Percentiles rank a stretch among this genome's conserved stretches.
Evolutionary conservation across 2,797 vertebrate genomes (phyloP).

Genomic region (Columba guinea): DNA sequence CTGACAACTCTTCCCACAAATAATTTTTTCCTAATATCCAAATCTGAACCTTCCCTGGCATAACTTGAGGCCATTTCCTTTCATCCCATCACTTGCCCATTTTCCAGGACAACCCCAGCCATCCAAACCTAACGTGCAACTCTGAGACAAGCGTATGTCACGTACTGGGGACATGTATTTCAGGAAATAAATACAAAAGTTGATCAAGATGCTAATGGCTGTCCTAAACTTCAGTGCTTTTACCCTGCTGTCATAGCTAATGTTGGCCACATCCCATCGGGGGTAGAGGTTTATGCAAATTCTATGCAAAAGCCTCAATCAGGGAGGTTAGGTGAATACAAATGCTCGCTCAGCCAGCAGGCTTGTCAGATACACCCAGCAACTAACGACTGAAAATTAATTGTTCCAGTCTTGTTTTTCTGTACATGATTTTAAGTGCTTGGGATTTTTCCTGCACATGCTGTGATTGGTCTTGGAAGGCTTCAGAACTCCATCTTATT

Average conservation of each 20-base stretch:
- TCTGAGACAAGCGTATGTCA: background rate
- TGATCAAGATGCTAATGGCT: background rate
- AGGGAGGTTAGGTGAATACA: background rate
- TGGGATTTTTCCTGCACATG: background rate
- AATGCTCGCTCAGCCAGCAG: background rate
- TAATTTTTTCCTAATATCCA: no score
- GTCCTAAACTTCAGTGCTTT: background rate
- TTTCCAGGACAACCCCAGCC: background rate
- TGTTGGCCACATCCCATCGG: background rate
- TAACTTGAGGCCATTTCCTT: no score
- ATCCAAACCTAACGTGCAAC: accelerated
- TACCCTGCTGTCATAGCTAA: background rate
- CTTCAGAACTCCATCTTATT: background rate
- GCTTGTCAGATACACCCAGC: background rate
- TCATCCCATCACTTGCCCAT: background rate
- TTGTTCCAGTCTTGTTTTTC: background rate
- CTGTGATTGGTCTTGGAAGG: background rate
- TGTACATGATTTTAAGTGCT: background rate
- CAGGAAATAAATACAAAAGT: background rate
- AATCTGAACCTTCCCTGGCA: no score
- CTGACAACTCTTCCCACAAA: no score
- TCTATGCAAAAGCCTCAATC: background rate
- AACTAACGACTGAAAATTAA: background rate
- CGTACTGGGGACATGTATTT: accelerated
- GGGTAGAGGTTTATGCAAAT: background rate